Evolutionary conservation across 1,140 invertebrate species (phyloP).

Genomic region (Lasaia peninsularis): DNA sequence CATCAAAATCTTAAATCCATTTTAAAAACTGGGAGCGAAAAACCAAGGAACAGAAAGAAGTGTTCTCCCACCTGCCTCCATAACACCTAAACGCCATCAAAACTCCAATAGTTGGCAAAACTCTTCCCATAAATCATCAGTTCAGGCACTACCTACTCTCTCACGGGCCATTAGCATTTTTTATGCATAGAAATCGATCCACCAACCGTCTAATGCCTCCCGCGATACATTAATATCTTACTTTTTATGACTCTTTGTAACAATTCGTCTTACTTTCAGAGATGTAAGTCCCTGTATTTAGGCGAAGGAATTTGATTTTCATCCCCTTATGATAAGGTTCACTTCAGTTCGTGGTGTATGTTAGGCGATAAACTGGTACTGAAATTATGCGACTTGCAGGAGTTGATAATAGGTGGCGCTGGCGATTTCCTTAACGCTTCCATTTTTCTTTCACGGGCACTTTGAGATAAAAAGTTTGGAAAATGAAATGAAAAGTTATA

Average conservation of each 20-base stretch:
- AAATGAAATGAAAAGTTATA: conserved; percentile 74
- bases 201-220: conserved; percentile 71
- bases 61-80: neutral
- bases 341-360: neutral
- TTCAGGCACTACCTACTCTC: conserved; percentile 53
- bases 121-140: conserved; percentile 67
- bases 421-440: conserved; percentile 73
- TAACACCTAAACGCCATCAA: conserved; percentile 42
- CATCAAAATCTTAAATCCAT: too few species aligned
- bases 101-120: conserved; percentile 56
- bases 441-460: conserved; percentile 77
- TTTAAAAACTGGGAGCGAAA: neutral
- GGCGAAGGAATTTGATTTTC: conserved; percentile 20
- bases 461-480: conserved; percentile 77
- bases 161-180: conserved; percentile 72
- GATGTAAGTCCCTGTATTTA: conserved; percentile 33
- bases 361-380: conserved; percentile 21
- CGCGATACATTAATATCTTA: conserved; percentile 78
- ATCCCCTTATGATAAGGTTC: conserved; percentile 14
- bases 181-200: conserved; percentile 77
- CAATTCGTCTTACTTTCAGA: conserved; percentile 49
- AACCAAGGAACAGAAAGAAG: conserved; percentile 7
- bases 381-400: conserved; percentile 57
- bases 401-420: conserved; percentile 75
- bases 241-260: conserved; percentile 77